These are phyloP conservation scores for Magallana angulata DNA, from an alignment of 1,140 invertebrate genomes.

Conservation along the genomic window DNA sequence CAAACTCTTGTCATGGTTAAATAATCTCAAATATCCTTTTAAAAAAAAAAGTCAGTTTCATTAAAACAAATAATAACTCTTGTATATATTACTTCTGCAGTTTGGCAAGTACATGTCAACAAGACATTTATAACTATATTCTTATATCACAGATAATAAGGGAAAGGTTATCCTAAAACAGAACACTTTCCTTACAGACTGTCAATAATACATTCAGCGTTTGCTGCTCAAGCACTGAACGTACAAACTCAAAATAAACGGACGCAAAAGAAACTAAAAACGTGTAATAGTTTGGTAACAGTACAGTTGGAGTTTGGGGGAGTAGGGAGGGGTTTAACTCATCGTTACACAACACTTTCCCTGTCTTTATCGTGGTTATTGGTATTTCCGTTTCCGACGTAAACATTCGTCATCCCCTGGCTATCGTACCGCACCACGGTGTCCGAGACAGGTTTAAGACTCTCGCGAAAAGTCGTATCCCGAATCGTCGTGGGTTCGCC, in stretches of 20 bases:
- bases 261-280: neutral
- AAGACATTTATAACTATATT: neutral
- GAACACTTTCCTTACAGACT: constrained; percentile 6
- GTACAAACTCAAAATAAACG: neutral
- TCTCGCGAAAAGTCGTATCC: constrained; percentile 68
- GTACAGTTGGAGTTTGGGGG: neutral
- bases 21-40: constrained; percentile 4
- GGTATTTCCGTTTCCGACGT: constrained; percentile 73
- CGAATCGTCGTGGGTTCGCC: constrained; percentile 70
- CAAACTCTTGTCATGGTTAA: constrained; percentile 3
- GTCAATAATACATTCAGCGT: neutral
- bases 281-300: neutral
- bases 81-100: constrained; percentile 3
- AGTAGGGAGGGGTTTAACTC: neutral
- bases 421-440: constrained; percentile 76
- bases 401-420: constrained; percentile 75
- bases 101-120: constrained; percentile 28
- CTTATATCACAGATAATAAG: constrained; percentile 25
- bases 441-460: constrained; percentile 71
- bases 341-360: constrained; percentile 19
- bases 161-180: neutral
- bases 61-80: neutral
- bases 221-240: neutral
- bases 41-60: neutral
- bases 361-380: constrained; percentile 44